Evolutionary conservation across 2,797 vertebrate genomes (phyloP).

Genomic region (Myoxocephalus aenaeus): DNA sequence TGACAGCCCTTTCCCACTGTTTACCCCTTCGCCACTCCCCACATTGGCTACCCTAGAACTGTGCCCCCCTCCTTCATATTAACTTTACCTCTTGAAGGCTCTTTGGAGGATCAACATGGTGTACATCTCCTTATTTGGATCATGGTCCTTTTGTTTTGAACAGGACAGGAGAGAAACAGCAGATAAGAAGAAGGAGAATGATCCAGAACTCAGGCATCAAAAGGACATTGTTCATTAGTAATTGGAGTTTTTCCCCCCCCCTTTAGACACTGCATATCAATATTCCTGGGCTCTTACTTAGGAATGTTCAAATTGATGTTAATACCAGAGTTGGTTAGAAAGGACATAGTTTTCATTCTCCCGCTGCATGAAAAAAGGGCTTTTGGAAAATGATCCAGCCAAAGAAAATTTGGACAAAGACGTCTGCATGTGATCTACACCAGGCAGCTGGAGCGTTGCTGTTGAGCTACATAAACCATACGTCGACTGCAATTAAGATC

Average conservation of each 20-base stretch:
- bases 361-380: conserved; percentile 60
- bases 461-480: conserved; percentile 58
- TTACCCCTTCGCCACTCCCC: conserved; percentile 71
- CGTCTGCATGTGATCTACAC: conserved; percentile 55
- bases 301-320: conserved; percentile 79
- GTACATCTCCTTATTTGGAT: conserved; percentile 90
- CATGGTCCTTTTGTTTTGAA: conserved; percentile 56
- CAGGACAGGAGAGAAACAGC: conserved; percentile 62
- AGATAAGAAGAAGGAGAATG: conserved; percentile 54
- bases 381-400: conserved; percentile 77
- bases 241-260: conserved; percentile 68
- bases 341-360: conserved; percentile 75
- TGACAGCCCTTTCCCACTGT: conserved; percentile 78
- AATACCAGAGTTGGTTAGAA: conserved; percentile 80
- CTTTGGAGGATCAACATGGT: conserved; percentile 80
- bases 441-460: conserved; percentile 48
- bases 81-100: conserved; percentile 82
- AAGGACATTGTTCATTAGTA: conserved; percentile 54
- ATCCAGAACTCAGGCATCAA: conserved; percentile 43
- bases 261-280: conserved; percentile 45
- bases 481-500: conserved; percentile 62
- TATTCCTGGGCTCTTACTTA: conserved; percentile 61
- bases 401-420: conserved; percentile 68
- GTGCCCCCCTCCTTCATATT: conserved; percentile 60
- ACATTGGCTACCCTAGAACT: conserved; percentile 56